Conservation (phyloP, 2,888 invertebrate species). For the Cryptocephalus primarius region DNA sequence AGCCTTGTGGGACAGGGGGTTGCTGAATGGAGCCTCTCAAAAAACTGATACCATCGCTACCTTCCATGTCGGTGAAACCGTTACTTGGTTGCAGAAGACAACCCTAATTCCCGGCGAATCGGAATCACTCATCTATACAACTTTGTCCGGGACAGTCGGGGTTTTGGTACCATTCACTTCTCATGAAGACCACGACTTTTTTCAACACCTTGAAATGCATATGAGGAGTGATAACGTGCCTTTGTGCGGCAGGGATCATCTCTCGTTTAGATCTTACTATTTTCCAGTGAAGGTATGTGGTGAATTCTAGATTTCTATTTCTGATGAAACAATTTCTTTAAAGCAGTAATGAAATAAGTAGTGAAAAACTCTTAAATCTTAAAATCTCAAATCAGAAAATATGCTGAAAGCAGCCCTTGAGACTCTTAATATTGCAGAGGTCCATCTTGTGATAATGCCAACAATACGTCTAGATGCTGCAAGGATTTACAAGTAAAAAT, state of each 20-base stretch:
- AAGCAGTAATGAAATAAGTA: too few species aligned
- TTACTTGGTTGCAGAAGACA: conserved; percentile 83
- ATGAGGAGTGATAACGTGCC: conserved; percentile 96
- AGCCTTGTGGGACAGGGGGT: conserved; percentile 84
- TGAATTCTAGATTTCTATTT: not conserved
- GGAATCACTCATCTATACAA: conserved; percentile 93
- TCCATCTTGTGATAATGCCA: too few species aligned
- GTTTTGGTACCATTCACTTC: conserved; percentile 91
- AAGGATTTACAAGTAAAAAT: too few species aligned
- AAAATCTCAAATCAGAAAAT: too few species aligned
- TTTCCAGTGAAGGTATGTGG: conserved; percentile 81
- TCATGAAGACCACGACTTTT: conserved; percentile 97
- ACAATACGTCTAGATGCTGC: too few species aligned
- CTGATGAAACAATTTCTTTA: too few species aligned
- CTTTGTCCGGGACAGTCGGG: conserved; percentile 87
- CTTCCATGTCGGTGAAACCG: conserved; percentile 93
- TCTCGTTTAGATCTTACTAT: conserved; percentile 94
- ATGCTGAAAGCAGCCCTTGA: too few species aligned
- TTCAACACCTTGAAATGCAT: conserved; percentile 99
- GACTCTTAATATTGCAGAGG: too few species aligned
- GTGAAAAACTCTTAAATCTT: too few species aligned
- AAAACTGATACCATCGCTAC: conserved; percentile 88
- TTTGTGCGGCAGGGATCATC: conserved; percentile 92
- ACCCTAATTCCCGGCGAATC: conserved; percentile 96
- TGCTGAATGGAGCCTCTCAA: conserved; percentile 63